These are phyloP conservation scores for Sipha maydis DNA, from an alignment of 2,888 invertebrate species.

Conservation along the genomic window DNA sequence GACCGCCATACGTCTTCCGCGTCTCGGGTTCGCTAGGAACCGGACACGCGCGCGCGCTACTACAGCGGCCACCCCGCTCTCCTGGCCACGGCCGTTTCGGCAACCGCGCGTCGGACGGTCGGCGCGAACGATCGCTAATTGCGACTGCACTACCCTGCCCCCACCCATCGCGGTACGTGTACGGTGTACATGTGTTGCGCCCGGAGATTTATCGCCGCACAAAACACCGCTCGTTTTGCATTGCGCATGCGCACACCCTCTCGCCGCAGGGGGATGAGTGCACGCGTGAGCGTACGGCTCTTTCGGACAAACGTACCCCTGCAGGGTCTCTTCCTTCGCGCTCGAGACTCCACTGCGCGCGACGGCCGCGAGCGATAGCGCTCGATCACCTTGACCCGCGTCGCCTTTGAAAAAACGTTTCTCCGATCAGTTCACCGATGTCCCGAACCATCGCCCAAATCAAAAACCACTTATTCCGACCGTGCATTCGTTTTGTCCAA, in stretches of 20 bases:
- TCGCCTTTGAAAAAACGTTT: too few relatives aligned
- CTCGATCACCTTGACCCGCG: too few relatives aligned
- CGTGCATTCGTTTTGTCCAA: too few relatives aligned
- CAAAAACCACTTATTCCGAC: too few relatives aligned
- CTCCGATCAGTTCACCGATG: too few relatives aligned
- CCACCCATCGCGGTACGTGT: too few relatives aligned
- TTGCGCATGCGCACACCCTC: background rate
- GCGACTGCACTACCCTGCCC: background rate
- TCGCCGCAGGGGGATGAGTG: background rate
- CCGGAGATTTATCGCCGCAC: conserved; percentile 21
- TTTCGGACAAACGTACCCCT: too few relatives aligned
- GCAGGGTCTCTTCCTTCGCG: too few relatives aligned
- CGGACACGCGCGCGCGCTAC: background rate
- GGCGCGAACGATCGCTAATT: conserved; percentile 24
- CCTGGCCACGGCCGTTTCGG: background rate
- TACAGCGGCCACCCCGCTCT: background rate
- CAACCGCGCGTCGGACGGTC: background rate
- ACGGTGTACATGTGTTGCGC: background rate
- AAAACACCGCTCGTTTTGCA: conserved; percentile 22
- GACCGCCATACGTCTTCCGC: conserved; percentile 4
- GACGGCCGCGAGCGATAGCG: too few relatives aligned
- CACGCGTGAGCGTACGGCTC: too few relatives aligned
- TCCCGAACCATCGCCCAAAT: too few relatives aligned
- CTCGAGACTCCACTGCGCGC: background rate
- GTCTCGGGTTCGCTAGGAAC: background rate